Evolutionary conservation across 2,888 invertebrate species (phyloP).

Genomic region (Fragum fragum): DNA sequence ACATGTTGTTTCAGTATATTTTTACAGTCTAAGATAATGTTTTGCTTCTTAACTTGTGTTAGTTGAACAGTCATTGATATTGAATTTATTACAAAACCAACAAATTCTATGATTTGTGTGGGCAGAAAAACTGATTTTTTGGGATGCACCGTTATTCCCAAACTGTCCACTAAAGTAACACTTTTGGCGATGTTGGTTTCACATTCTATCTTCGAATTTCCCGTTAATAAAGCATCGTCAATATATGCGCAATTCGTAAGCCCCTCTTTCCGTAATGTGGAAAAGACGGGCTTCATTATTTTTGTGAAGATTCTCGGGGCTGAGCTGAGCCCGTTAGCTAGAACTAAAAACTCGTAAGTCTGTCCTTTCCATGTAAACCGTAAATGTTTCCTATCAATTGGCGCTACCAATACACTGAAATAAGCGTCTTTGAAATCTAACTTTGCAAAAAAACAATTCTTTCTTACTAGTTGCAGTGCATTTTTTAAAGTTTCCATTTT

Average conservation of each 20-base stretch:
- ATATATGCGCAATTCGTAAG: constrained; percentile 40
- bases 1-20: background rate
- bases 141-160: constrained; percentile 56
- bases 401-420: constrained; percentile 51
- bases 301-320: constrained; percentile 62
- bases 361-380: constrained; percentile 56
- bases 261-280: constrained; percentile 43
- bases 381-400: constrained; percentile 54
- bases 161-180: constrained; percentile 12
- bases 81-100: constrained; percentile 46
- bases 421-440: constrained; percentile 61
- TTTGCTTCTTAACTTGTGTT: background rate
- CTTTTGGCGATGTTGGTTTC: constrained; percentile 28
- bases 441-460: constrained; percentile 51
- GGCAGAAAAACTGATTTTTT: constrained; percentile 49
- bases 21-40: background rate
- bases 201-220: constrained; percentile 21
- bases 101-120: constrained; percentile 35
- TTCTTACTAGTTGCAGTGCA: constrained; percentile 41
- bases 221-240: constrained; percentile 42
- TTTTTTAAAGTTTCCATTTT: too few species aligned
- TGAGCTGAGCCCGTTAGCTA: constrained; percentile 56
- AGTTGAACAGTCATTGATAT: constrained; percentile 19
- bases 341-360: constrained; percentile 40
- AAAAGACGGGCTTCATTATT: constrained; percentile 54